phyloP scores from a whole-genome alignment of 2,888 invertebrate species.

The Acholoe squamosa region DNA sequence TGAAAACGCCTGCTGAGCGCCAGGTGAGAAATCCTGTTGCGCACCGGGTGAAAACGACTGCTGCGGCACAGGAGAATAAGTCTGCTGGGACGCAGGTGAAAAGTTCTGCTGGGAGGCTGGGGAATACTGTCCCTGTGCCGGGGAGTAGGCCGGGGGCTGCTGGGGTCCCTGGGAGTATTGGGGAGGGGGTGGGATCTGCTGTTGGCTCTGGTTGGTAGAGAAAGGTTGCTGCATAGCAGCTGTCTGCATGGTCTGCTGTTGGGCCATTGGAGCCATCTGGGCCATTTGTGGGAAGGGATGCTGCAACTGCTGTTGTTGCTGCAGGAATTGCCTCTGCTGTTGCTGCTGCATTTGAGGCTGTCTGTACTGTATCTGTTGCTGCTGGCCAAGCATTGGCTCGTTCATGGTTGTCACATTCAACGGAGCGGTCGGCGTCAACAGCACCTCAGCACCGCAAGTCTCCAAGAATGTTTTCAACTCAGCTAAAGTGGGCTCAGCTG shows the following conservation, averaged over 20 bases:
- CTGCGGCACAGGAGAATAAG: not conserved
- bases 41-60: not conserved
- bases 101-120: constrained; percentile 39
- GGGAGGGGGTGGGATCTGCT: not conserved
- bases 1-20: constrained; percentile 19
- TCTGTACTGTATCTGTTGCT: not conserved
- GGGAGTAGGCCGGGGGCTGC: constrained; percentile 10
- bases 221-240: not conserved
- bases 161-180: not conserved
- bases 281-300: not conserved
- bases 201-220: not conserved
- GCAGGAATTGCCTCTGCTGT: not conserved
- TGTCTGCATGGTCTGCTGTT: not conserved
- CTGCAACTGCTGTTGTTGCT: constrained; percentile 25
- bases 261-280: constrained; percentile 6
- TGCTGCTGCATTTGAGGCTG: not conserved
- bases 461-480: constrained; percentile 1
- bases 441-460: not conserved
- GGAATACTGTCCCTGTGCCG: constrained; percentile 41
- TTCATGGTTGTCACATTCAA: not conserved
- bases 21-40: not conserved
- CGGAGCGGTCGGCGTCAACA: not conserved
- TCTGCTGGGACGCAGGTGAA: constrained; percentile 3
- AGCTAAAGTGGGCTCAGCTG: not conserved
- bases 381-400: not conserved